Conservation (phyloP, 1,140 invertebrate species). For the Macrostomum lignano region DNA sequence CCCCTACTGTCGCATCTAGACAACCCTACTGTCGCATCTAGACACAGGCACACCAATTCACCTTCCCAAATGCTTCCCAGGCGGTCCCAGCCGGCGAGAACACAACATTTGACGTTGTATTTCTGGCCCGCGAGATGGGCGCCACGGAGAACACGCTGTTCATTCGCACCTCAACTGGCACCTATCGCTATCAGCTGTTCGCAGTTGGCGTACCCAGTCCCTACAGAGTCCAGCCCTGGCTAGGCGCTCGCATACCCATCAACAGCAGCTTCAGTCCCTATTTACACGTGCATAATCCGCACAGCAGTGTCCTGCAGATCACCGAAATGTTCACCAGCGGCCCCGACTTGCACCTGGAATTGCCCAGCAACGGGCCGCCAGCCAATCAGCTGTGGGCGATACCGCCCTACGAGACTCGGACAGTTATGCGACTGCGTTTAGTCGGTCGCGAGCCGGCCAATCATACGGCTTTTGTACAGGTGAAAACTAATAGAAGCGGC, state of each 20-base stretch:
- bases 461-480: slow-evolving; percentile 50
- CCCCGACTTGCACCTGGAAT: no score
- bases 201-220: slow-evolving; percentile 53
- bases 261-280: no score
- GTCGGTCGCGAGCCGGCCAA: slow-evolving; percentile 44
- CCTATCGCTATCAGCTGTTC: slow-evolving; percentile 49
- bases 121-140: slow-evolving; percentile 61
- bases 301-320: no score
- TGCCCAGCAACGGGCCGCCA: no score
- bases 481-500: slow-evolving; percentile 41
- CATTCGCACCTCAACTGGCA: slow-evolving; percentile 67
- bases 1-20: no score
- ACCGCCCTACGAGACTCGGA: slow-evolving; percentile 55
- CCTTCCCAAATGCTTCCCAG: no score
- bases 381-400: slow-evolving; percentile 36
- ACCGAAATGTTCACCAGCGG: no score
- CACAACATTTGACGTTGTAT: slow-evolving; percentile 76
- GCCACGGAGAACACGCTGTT: slow-evolving; percentile 55
- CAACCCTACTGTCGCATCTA: no score
- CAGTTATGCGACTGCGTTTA: slow-evolving; percentile 56
- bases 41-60: no score
- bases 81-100: slow-evolving; percentile 56
- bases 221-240: slow-evolving; percentile 54
- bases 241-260: slow-evolving; percentile 64
- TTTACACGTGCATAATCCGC: no score